Percentiles rank a stretch among this genome's conserved stretches.
Conservation (phyloP, 35 echinoderm and acorn worm genomes). For the Eucidaris tribuloides region DNA sequence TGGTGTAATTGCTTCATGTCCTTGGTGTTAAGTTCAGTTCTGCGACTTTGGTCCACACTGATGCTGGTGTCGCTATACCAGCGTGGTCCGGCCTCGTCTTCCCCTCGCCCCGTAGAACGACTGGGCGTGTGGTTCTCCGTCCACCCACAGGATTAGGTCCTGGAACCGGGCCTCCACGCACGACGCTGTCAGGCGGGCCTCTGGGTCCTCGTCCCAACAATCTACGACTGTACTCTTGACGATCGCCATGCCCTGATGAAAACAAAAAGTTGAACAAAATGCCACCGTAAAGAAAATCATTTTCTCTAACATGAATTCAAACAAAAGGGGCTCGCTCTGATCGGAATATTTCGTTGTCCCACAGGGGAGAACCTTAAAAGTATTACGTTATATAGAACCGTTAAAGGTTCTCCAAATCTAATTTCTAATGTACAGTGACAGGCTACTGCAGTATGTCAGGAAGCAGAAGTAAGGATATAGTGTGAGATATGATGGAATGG, state of each 20-base stretch:
- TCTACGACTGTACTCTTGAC: slow-evolving; percentile 74
- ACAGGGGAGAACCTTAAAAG: not conserved
- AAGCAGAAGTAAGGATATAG: too few relatives aligned
- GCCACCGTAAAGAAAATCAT: not conserved
- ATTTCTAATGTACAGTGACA: not conserved
- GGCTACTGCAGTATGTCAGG: not conserved
- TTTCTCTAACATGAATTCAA: not conserved
- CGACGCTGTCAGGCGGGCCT: slow-evolving; percentile 79
- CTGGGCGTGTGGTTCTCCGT: slow-evolving; percentile 54
- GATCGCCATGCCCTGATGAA: slow-evolving; percentile 78
- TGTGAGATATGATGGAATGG: not conserved
- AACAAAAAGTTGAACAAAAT: not conserved
- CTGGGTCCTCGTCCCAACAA: slow-evolving; percentile 96
- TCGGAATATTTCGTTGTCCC: not conserved
- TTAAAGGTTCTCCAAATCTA: not conserved
- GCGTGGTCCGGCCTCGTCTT: slow-evolving; percentile 1
- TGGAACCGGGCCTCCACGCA: slow-evolving; percentile 73
- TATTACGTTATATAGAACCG: not conserved
- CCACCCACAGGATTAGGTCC: slow-evolving; percentile 49
- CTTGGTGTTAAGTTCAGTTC: too few relatives aligned
- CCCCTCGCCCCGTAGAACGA: slow-evolving; percentile 6
- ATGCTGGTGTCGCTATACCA: too few relatives aligned
- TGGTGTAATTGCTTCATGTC: too few relatives aligned
- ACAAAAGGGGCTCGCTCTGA: not conserved
- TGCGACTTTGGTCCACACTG: too few relatives aligned